Evolutionary conservation across 2,797 vertebrate species (phyloP).

Genomic region (Aselliscus stoliczkanus): DNA sequence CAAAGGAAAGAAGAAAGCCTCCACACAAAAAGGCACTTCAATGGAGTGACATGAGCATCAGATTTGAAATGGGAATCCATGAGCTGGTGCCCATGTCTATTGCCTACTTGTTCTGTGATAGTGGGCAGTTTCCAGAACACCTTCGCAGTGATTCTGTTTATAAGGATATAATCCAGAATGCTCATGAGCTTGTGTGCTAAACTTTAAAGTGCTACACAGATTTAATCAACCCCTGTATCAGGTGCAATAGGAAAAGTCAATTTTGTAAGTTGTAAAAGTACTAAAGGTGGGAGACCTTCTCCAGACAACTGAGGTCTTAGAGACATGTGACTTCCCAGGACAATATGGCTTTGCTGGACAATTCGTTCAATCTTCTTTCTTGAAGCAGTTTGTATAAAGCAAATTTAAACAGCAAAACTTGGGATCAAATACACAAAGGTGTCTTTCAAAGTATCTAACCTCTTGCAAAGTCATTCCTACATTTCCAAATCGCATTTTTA

Average conservation of each 20-base stretch:
- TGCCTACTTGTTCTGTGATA: not conserved
- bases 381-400: not conserved
- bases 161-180: not conserved
- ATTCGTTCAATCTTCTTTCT: not conserved
- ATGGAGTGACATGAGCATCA: not conserved
- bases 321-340: not conserved
- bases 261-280: not conserved
- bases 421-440: not conserved
- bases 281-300: not conserved
- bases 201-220: not conserved
- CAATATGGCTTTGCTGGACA: not conserved
- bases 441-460: not conserved
- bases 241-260: not conserved
- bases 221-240: not conserved
- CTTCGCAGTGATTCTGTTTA: not conserved
- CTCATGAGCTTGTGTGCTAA: not conserved
- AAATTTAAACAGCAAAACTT: not conserved
- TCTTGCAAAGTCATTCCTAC: not conserved
- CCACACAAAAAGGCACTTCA: not conserved
- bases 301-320: not conserved
- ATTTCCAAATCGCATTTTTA: not conserved
- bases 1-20: not conserved
- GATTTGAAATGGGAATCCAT: not conserved
- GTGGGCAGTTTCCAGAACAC: not conserved
- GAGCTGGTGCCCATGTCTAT: too few species aligned